Evolutionary conservation across 2,888 invertebrate species (phyloP).

Genomic region (Epinotia ramella): DNA sequence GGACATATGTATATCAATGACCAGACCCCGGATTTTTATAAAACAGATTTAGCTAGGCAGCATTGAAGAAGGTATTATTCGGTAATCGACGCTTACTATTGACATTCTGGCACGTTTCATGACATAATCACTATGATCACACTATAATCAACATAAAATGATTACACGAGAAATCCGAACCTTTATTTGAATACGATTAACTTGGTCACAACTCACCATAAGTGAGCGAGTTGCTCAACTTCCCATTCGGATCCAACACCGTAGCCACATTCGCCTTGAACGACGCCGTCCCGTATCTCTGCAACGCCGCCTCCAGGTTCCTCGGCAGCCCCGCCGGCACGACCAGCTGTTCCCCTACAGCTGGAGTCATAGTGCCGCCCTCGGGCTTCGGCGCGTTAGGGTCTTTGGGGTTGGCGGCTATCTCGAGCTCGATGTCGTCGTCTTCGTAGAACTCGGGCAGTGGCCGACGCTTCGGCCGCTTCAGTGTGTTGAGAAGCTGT

Average conservation of each 20-base stretch:
- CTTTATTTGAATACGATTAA: too few relatives aligned
- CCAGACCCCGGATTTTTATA: too few relatives aligned
- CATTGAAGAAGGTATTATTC: too few relatives aligned
- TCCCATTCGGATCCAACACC: conserved; percentile 98
- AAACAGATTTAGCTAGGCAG: too few relatives aligned
- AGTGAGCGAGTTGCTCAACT: conserved; percentile 96
- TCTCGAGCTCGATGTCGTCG: conserved; percentile 98
- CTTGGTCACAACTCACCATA: conserved; percentile 88
- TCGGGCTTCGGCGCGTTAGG: conserved; percentile 99
- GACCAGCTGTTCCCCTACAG: conserved; percentile 96
- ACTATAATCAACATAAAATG: too few relatives aligned
- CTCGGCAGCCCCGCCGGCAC: conserved; percentile 94
- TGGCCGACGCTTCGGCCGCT: conserved; percentile 98
- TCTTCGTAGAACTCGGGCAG: conserved; percentile 99
- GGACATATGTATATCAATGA: too few relatives aligned
- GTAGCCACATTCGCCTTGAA: conserved; percentile 99
- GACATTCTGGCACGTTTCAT: too few relatives aligned
- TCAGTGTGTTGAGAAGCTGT: conserved; percentile 98
- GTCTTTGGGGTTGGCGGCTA: conserved; percentile 97
- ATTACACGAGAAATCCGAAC: too few relatives aligned
- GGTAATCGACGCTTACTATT: too few relatives aligned
- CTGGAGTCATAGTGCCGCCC: conserved; percentile 97
- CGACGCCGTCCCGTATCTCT: conserved; percentile 97
- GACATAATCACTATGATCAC: too few relatives aligned
- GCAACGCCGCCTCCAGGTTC: conserved; percentile 97